phyloP scores from a whole-genome alignment of 2,797 vertebrate genomes.

The Gambusia yucatana region DNA sequence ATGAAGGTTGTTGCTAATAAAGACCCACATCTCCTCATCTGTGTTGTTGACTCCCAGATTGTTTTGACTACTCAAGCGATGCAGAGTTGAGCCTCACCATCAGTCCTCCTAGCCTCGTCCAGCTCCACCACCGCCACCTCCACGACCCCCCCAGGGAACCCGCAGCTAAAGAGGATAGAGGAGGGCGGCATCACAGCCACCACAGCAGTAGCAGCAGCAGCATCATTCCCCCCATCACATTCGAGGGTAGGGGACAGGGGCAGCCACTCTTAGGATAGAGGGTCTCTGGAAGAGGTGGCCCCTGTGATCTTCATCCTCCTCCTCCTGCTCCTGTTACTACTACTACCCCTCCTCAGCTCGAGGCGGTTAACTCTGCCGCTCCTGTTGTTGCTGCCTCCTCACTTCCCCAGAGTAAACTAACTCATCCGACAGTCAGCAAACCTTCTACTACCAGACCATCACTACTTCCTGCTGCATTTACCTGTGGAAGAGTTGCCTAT shows the following conservation, averaged over 20 bases:
- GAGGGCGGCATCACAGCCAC: conserved; percentile 87
- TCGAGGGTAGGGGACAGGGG: conserved; percentile 96
- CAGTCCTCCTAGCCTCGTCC: conserved; percentile 88
- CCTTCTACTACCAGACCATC: conserved; percentile 49
- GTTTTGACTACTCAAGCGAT: conserved; percentile 98
- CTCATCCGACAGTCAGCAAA: conserved; percentile 71
- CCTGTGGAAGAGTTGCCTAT: conserved; percentile 69
- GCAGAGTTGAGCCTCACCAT: conserved; percentile 92
- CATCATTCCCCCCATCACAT: conserved; percentile 92
- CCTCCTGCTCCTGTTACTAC: conserved; percentile 20
- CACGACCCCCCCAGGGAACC: conserved; percentile 84
- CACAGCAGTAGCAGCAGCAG: conserved; percentile 82
- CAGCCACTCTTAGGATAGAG: conserved; percentile 84
- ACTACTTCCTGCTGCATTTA: conserved; percentile 53
- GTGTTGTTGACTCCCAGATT: conserved; percentile 99
- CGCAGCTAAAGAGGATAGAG: conserved; percentile 88
- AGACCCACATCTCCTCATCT: conserved; percentile 87
- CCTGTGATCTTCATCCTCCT: conserved; percentile 57
- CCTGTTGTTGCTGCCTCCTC: conserved; percentile 82
- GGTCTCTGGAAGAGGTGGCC: conserved; percentile 84
- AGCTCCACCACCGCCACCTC: conserved; percentile 74
- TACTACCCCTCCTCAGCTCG: conserved; percentile 72
- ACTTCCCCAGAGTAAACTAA: conserved; percentile 84
- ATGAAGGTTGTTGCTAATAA: conserved; percentile 66
- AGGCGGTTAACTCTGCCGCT: conserved; percentile 51